phyloP scores from a whole-genome alignment of 2,113 vertebrate species.

The Rhabdomys dilectus region DNA sequence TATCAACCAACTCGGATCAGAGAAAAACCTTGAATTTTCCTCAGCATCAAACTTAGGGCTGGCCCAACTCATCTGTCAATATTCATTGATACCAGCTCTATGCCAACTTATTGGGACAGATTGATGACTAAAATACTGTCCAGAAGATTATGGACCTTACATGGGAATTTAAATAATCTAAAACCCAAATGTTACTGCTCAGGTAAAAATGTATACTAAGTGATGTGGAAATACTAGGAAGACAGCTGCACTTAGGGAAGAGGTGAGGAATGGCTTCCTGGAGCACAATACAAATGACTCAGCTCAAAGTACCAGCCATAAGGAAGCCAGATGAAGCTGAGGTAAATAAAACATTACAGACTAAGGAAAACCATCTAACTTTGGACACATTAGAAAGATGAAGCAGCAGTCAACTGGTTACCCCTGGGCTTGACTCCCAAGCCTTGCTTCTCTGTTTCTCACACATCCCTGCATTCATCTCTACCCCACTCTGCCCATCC shows the following conservation, averaged over 20 bases:
- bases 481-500: not conserved
- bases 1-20: not conserved
- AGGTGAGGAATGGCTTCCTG: not conserved
- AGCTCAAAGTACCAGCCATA: constrained; percentile 36
- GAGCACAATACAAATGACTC: not conserved
- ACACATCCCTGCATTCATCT: not conserved
- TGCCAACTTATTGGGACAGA: not conserved
- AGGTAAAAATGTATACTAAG: not conserved
- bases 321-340: constrained; percentile 15
- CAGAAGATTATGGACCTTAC: not conserved
- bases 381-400: not conserved
- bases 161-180: constrained; percentile 17
- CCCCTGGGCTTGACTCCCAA: not conserved
- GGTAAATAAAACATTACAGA: constrained; percentile 32
- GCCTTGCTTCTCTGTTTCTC: not conserved
- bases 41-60: not conserved
- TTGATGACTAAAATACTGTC: constrained; percentile 38
- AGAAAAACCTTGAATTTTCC: not conserved
- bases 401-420: not conserved
- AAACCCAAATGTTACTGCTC: constrained; percentile 27
- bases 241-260: not conserved
- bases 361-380: not conserved
- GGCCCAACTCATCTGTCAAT: not conserved
- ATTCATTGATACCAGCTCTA: not conserved
- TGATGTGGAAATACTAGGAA: not conserved